These are phyloP conservation scores for Hybognathus amarus DNA, from an alignment of 2,797 vertebrate species.

Conservation along the genomic window DNA sequence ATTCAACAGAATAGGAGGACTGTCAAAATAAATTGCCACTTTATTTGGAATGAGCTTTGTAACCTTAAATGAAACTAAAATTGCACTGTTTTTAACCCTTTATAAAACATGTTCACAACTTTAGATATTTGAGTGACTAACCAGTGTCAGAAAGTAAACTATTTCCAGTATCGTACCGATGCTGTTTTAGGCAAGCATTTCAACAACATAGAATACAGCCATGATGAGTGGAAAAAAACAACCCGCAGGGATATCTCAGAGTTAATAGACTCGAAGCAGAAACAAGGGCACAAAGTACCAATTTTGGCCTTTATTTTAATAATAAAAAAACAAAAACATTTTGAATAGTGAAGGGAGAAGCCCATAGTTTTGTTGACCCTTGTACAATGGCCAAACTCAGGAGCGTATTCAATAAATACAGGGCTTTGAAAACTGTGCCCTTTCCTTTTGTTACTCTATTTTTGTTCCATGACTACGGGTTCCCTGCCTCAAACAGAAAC, in stretches of 20 bases:
- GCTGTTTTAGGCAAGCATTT: slow-evolving; percentile 73
- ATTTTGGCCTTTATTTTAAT: slow-evolving; percentile 60
- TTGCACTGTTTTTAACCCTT: neutral
- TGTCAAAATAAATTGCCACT: neutral
- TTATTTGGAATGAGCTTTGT: neutral
- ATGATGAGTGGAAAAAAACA: slow-evolving; percentile 60
- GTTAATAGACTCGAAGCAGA: slow-evolving; percentile 51
- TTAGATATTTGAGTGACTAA: neutral
- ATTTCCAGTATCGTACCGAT: slow-evolving; percentile 59
- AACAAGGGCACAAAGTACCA: slow-evolving; percentile 56
- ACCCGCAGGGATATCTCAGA: slow-evolving; percentile 54
- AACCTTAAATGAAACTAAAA: neutral
- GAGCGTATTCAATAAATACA: slow-evolving; percentile 66
- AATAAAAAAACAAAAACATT: slow-evolving; percentile 36
- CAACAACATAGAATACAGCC: slow-evolving; percentile 62
- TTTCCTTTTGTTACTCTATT: slow-evolving; percentile 68
- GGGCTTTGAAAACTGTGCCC: slow-evolving; percentile 44
- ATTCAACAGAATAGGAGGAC: neutral
- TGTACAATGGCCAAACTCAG: slow-evolving; percentile 59
- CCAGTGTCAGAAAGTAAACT: slow-evolving; percentile 22
- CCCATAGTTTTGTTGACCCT: slow-evolving; percentile 62
- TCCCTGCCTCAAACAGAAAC: slow-evolving; percentile 64
- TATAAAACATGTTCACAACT: neutral
- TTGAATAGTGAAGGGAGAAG: slow-evolving; percentile 48
- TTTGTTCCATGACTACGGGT: slow-evolving; percentile 65